Percentiles rank a stretch among this genome's conserved stretches.
phyloP scores from a whole-genome alignment of 2,113 vertebrate genomes.

The Elanoides forficatus region DNA sequence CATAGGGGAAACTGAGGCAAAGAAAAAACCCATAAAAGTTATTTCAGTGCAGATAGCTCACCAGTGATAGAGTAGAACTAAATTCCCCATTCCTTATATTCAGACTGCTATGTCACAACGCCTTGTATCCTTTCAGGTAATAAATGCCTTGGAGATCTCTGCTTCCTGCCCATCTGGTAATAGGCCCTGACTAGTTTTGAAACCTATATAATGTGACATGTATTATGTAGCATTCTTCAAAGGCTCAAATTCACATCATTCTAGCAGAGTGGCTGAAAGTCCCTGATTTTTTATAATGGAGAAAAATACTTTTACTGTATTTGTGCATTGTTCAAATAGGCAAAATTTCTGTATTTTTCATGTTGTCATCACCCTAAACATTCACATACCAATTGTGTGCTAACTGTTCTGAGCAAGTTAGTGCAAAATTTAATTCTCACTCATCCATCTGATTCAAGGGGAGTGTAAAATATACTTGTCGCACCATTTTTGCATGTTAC shows the following conservation, averaged over 20 bases:
- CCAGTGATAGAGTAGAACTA: not conserved
- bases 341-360: not conserved
- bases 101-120: not conserved
- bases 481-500: conserved; percentile 1
- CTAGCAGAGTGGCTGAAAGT: not conserved
- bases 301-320: not conserved
- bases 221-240: not conserved
- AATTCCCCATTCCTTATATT: not conserved
- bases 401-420: not conserved
- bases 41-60: not conserved
- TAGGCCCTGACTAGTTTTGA: not conserved
- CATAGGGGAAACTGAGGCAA: not conserved
- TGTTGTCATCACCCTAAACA: not conserved
- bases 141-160: not conserved
- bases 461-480: conserved; percentile 35
- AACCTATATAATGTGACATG: not conserved
- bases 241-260: not conserved
- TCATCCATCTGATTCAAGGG: not conserved
- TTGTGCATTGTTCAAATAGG: not conserved
- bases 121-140: not conserved
- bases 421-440: conserved; percentile 36
- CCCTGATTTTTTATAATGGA: not conserved
- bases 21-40: not conserved
- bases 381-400: not conserved
- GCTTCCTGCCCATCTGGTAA: not conserved